These are phyloP conservation scores for Anguilla rostrata DNA, from an alignment of 2,113 vertebrate species.

Conservation along the genomic window DNA sequence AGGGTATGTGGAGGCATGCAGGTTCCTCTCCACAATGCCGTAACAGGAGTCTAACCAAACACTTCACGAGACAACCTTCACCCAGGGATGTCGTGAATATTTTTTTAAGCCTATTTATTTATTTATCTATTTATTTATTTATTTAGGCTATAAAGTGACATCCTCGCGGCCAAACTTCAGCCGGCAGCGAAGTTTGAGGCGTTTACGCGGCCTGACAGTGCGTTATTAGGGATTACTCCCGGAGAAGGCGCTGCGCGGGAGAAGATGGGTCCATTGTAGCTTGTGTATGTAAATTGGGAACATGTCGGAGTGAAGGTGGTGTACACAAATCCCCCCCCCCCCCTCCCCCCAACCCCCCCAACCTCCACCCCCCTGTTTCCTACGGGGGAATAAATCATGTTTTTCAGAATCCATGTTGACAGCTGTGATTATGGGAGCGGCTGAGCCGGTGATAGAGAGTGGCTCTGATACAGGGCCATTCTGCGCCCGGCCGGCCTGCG, in stretches of 20 bases:
- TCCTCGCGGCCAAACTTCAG: neutral
- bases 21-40: no score
- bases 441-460: conserved; percentile 33
- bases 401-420: conserved; percentile 46
- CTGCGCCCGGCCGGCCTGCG: conserved; percentile 25
- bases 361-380: conserved; percentile 3
- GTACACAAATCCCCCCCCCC: neutral
- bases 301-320: conserved; percentile 12
- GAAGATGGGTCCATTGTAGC: neutral
- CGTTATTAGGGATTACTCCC: conserved; percentile 13
- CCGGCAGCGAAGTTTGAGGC: neutral
- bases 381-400: conserved; percentile 24
- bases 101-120: no score
- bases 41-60: neutral
- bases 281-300: conserved; percentile 11
- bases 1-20: neutral
- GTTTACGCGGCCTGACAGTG: neutral
- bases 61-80: neutral
- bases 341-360: no score
- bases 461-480: neutral
- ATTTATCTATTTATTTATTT: neutral
- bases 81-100: neutral
- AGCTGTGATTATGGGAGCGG: conserved; percentile 35
- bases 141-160: neutral
- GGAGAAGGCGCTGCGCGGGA: neutral